A percentile compares a stretch with the other conserved stretches of the same genome.
Evolutionary conservation across 1,140 invertebrate species (phyloP).

Genomic region (Scaptomyza montana): DNA sequence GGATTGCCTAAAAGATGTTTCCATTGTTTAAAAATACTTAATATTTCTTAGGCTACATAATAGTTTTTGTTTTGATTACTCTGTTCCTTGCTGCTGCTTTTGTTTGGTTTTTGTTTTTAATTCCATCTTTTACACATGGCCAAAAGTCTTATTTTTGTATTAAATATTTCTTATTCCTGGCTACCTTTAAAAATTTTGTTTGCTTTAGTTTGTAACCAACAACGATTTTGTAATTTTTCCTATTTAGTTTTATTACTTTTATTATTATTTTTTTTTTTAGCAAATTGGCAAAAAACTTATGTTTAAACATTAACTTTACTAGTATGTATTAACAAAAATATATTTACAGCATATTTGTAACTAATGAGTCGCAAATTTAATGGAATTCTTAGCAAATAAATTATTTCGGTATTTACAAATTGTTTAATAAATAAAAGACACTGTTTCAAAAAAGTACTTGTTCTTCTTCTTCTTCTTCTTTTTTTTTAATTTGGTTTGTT

Average conservation of each 20-base stretch:
- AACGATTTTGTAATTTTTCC: constrained; percentile 9
- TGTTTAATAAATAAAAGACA: neutral
- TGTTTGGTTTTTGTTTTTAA: constrained; percentile 49
- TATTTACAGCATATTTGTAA: constrained; percentile 66
- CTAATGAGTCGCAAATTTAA: constrained; percentile 26
- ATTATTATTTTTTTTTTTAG: constrained; percentile 35
- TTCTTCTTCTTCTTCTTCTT: no score
- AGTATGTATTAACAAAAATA: constrained; percentile 59
- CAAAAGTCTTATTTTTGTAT: constrained; percentile 18
- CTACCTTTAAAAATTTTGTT: neutral
- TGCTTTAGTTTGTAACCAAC: constrained; percentile 9
- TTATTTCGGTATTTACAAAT: constrained; percentile 12
- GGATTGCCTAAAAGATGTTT: constrained; percentile 41
- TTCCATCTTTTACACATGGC: constrained; percentile 49
- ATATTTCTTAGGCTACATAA: constrained; percentile 60
- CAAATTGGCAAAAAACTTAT: constrained; percentile 56
- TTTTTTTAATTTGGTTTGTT: constrained; percentile 10
- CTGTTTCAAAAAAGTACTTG: neutral
- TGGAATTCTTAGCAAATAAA: constrained; percentile 15
- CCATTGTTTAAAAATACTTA: constrained; percentile 62
- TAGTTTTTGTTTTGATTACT: constrained; percentile 79
- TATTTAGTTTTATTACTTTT: neutral
- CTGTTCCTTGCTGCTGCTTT: constrained; percentile 44
- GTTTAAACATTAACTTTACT: constrained; percentile 42
- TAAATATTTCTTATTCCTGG: neutral